A percentile compares a stretch with the other conserved stretches of the same genome.
phyloP scores from a whole-genome alignment of 2,113 vertebrate species.

The Charina bottae region DNA sequence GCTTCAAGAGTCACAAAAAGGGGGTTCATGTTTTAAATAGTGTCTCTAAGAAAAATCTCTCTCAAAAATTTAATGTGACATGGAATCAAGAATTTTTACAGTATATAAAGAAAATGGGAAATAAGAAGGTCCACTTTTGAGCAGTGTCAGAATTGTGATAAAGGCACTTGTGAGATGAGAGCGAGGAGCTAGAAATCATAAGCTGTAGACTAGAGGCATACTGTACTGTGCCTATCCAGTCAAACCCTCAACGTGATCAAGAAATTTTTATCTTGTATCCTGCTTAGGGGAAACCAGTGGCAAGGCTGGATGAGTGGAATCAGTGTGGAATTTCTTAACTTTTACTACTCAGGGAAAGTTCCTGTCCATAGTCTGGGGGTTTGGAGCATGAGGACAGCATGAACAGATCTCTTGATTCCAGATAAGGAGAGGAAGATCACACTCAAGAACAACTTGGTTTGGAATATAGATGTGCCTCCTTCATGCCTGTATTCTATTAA shows the following conservation, averaged over 20 bases:
- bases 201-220: background rate
- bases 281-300: background rate
- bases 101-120: background rate
- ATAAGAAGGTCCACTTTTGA: background rate
- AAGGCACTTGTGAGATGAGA: background rate
- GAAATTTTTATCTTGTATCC: background rate
- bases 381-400: background rate
- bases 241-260: background rate
- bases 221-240: background rate
- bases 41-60: background rate
- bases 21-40: background rate
- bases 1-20: background rate
- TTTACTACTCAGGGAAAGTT: background rate
- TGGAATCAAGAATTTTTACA: background rate
- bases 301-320: background rate
- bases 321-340: background rate
- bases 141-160: background rate
- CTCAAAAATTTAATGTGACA: background rate
- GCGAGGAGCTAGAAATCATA: background rate
- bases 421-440: background rate
- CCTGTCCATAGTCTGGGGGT: background rate
- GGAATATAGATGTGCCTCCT: background rate
- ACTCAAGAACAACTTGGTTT: background rate
- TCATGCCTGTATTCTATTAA: background rate
- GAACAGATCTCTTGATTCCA: background rate